phyloP scores from a whole-genome alignment of 2,888 invertebrate species.

The Nomada goodeniana region DNA sequence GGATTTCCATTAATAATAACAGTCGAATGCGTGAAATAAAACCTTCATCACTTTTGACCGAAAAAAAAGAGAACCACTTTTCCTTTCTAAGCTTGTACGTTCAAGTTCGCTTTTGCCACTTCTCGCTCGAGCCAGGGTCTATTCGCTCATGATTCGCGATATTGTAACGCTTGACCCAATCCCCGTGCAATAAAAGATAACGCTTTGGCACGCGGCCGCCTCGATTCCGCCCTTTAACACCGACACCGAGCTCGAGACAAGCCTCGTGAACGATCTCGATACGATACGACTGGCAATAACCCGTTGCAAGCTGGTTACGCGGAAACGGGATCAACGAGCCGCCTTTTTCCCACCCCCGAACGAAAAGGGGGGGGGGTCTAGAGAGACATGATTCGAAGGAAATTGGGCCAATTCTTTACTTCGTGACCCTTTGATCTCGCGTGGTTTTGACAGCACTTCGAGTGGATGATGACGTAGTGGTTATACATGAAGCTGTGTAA shows the following conservation, averaged over 20 bases:
- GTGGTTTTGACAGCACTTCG: neutral
- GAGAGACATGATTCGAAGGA: constrained; percentile 17
- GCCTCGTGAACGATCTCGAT: constrained; percentile 27
- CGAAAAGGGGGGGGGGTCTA: constrained; percentile 17
- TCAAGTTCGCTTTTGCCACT: constrained; percentile 16
- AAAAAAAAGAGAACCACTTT: constrained; percentile 4
- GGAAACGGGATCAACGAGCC: constrained; percentile 33
- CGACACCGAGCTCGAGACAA: constrained; percentile 28
- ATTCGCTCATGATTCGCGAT: constrained; percentile 38
- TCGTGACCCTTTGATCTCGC: constrained; percentile 12
- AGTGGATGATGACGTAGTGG: neutral
- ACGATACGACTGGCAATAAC: constrained; percentile 46
- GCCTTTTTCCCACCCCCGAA: constrained; percentile 12
- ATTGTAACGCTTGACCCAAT: constrained; percentile 49
- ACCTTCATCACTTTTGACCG: too few relatives aligned
- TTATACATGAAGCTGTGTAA: too few relatives aligned
- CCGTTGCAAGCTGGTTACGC: constrained; percentile 40
- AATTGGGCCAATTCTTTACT: constrained; percentile 38
- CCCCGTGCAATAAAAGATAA: constrained; percentile 46
- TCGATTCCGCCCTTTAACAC: constrained; percentile 26
- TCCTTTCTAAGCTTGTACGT: neutral
- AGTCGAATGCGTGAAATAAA: too few relatives aligned
- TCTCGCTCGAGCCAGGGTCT: constrained; percentile 4
- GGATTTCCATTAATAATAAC: too few relatives aligned
- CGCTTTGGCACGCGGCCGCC: constrained; percentile 47